Conservation (phyloP, 2,888 invertebrate species). For the Nomada goodeniana region DNA sequence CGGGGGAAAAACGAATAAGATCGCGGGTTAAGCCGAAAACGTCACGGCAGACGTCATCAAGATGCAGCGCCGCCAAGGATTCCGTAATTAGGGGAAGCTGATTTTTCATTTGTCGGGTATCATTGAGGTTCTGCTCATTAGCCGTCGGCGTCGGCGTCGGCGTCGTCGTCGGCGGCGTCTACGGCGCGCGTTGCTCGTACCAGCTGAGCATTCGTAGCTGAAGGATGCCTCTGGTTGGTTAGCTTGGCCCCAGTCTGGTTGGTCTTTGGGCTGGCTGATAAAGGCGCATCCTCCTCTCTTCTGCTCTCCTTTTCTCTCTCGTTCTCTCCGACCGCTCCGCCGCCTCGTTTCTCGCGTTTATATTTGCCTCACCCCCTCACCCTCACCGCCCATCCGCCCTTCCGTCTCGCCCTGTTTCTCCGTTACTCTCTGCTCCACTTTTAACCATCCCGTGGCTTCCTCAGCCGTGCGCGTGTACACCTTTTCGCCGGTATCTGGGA, state of each 20-base stretch:
- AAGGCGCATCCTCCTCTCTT: conserved; percentile 70
- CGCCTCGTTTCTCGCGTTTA: conserved; percentile 21
- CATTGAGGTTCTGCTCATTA: conserved; percentile 69
- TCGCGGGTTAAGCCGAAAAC: conserved; percentile 52
- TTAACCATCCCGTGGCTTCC: neutral
- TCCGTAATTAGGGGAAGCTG: conserved; percentile 69
- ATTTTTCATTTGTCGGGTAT: conserved; percentile 68
- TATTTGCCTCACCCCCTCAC: neutral
- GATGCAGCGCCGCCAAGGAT: conserved; percentile 61
- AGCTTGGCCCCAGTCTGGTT: conserved; percentile 70
- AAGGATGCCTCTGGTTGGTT: conserved; percentile 77
- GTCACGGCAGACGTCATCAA: conserved; percentile 52
- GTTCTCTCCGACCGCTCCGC: conserved; percentile 37
- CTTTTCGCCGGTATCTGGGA: neutral
- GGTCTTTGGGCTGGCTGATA: conserved; percentile 76
- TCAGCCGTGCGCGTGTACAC: neutral
- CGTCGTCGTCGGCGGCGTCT: conserved; percentile 60
- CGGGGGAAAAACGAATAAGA: conserved; percentile 54
- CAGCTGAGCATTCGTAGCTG: conserved; percentile 60
- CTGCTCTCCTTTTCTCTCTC: conserved; percentile 50
- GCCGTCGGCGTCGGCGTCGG: conserved; percentile 57
- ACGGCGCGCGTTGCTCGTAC: conserved; percentile 42
- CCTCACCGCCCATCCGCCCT: conserved; percentile 8
- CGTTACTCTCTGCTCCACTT: conserved; percentile 40
- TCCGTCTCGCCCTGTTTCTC: conserved; percentile 7